phyloP scores from a whole-genome alignment of 2,888 invertebrate genomes.

The Dasysyrphus albostriatus region DNA sequence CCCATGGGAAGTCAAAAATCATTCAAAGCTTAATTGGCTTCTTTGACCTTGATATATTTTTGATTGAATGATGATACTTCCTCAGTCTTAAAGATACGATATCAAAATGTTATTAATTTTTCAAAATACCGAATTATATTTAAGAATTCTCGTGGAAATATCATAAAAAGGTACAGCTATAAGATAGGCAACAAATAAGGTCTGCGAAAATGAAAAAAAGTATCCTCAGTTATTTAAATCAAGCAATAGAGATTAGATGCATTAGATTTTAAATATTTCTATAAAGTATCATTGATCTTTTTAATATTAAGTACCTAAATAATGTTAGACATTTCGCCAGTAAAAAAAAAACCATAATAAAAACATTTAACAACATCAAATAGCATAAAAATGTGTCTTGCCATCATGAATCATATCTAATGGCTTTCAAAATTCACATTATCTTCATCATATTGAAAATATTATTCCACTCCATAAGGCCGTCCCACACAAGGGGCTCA shows the following conservation, averaged over 20 bases:
- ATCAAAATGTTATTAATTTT: too few species aligned
- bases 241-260: background rate
- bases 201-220: too few species aligned
- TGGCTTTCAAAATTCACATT: conserved; percentile 28
- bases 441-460: conserved; percentile 40
- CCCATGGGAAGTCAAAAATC: too few species aligned
- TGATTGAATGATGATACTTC: too few species aligned
- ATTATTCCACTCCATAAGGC: conserved; percentile 28
- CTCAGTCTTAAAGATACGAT: too few species aligned
- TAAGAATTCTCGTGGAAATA: too few species aligned
- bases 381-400: conserved; percentile 30
- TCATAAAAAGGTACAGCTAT: too few species aligned
- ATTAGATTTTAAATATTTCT: background rate
- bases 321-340: background rate
- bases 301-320: background rate
- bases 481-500: background rate
- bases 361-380: conserved; percentile 19
- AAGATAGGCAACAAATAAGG: too few species aligned
- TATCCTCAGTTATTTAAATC: background rate
- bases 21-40: too few species aligned
- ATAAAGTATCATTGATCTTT: background rate
- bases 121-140: too few species aligned
- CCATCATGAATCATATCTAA: conserved; percentile 31
- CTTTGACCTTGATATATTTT: too few species aligned
- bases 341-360: background rate